phyloP scores from a whole-genome alignment of 2,113 vertebrate genomes.

The Spermophilus dauricus region DNA sequence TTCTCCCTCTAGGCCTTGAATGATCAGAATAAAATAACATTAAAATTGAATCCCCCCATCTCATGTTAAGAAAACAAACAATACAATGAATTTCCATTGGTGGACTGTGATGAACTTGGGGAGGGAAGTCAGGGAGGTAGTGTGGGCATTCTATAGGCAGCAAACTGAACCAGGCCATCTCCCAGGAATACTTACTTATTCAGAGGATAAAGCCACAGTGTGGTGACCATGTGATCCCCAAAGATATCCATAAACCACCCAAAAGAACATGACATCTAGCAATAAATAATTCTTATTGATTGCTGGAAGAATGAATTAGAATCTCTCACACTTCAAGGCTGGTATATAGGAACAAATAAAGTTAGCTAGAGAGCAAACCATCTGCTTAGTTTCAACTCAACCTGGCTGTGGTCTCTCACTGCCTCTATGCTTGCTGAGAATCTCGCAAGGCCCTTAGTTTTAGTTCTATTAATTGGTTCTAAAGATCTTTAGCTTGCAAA shows the following conservation, averaged over 20 bases:
- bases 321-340: not conserved
- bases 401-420: not conserved
- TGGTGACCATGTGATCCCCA: not conserved
- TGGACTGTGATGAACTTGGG: not conserved
- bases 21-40: conserved; percentile 22
- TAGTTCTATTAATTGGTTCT: not conserved
- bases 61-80: not conserved
- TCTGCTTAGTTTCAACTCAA: not conserved
- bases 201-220: not conserved
- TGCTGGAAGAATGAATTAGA: not conserved
- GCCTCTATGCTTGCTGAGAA: not conserved
- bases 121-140: not conserved
- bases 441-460: not conserved
- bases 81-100: not conserved
- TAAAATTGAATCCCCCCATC: not conserved
- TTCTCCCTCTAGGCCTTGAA: not conserved
- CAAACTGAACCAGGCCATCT: not conserved
- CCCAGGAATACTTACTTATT: not conserved
- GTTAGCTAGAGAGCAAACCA: not conserved
- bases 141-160: not conserved
- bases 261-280: not conserved
- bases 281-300: not conserved
- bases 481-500: not conserved
- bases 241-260: not conserved
- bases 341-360: not conserved